Percentiles rank a stretch among this genome's conserved stretches.
phyloP scores from a whole-genome alignment of 2,797 vertebrate genomes.

The Mastacembelus armatus region DNA sequence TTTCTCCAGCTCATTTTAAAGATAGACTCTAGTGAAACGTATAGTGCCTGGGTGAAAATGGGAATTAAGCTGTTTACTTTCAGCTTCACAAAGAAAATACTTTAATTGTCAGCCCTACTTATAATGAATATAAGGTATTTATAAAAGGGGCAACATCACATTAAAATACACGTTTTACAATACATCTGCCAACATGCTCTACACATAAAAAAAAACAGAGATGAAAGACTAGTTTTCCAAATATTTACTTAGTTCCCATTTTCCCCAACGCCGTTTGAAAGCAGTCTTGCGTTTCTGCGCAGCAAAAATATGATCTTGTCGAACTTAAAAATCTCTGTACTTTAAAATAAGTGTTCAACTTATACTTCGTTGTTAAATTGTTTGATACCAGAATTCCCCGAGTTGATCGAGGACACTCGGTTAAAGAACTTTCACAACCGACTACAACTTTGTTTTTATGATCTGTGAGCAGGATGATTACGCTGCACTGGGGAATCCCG shows the following conservation, averaged over 20 bases:
- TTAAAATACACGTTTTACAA: too few species aligned
- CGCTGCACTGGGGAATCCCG: conserved; percentile 7
- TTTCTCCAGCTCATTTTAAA: too few species aligned
- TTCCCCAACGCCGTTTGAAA: neutral
- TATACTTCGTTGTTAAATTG: neutral
- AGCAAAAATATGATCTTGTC: neutral
- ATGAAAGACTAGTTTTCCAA: neutral
- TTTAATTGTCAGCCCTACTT: too few species aligned
- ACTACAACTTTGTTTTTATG: neutral
- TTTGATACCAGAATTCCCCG: neutral
- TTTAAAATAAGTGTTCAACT: neutral
- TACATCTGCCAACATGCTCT: neutral
- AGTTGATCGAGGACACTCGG: neutral
- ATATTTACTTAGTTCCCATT: neutral
- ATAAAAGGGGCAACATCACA: too few species aligned
- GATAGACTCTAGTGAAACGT: too few species aligned
- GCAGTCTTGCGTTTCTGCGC: neutral
- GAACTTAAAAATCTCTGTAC: neutral
- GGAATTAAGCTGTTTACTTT: neutral
- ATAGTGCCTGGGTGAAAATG: neutral
- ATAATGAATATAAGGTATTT: too few species aligned
- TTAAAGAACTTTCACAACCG: neutral
- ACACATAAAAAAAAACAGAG: too few species aligned
- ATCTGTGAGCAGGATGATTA: neutral
- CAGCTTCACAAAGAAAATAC: neutral